phyloP scores from a whole-genome alignment of 2,888 invertebrate genomes.

The Patella pellucida region DNA sequence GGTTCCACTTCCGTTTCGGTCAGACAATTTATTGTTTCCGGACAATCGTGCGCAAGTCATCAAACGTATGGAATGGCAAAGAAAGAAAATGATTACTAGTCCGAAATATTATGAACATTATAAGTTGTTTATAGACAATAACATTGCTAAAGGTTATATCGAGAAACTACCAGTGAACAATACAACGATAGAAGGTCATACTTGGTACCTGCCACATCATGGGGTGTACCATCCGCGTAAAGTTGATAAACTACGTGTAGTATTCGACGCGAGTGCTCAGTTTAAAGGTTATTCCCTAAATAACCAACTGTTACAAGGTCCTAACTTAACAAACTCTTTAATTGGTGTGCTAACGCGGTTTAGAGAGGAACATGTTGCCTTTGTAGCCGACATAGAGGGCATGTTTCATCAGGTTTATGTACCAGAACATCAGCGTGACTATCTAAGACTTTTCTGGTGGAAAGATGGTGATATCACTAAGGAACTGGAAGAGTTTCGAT shows the following conservation, averaged over 20 bases:
- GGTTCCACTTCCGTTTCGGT: too few species aligned
- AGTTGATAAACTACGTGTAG: slow-evolving; percentile 12
- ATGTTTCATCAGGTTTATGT: slow-evolving; percentile 27
- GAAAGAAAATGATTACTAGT: too few species aligned
- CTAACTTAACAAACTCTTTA: slow-evolving; percentile 23
- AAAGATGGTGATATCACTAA: slow-evolving; percentile 13
- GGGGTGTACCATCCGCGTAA: slow-evolving; percentile 32
- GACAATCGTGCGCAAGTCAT: too few species aligned
- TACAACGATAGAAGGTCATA: neutral
- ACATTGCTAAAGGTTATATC: slow-evolving; percentile 1
- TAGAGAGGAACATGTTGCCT: slow-evolving; percentile 13
- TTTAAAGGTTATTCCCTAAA: slow-evolving; percentile 13
- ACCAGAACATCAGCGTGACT: slow-evolving; percentile 24
- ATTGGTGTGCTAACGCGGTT: slow-evolving; percentile 20
- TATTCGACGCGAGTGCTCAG: slow-evolving; percentile 22
- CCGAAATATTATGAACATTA: too few species aligned
- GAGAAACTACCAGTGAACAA: neutral
- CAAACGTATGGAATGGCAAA: too few species aligned
- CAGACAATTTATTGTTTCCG: too few species aligned
- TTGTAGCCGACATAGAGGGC: slow-evolving; percentile 24
- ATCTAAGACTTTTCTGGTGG: slow-evolving; percentile 36
- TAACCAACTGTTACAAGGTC: slow-evolving; percentile 20
- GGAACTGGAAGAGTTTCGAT: slow-evolving; percentile 18
- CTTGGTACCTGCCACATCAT: slow-evolving; percentile 25
- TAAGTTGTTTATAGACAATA: slow-evolving; percentile 16